These are phyloP conservation scores for Chelmon rostratus DNA, from an alignment of 2,797 vertebrate genomes.

Conservation along the genomic window DNA sequence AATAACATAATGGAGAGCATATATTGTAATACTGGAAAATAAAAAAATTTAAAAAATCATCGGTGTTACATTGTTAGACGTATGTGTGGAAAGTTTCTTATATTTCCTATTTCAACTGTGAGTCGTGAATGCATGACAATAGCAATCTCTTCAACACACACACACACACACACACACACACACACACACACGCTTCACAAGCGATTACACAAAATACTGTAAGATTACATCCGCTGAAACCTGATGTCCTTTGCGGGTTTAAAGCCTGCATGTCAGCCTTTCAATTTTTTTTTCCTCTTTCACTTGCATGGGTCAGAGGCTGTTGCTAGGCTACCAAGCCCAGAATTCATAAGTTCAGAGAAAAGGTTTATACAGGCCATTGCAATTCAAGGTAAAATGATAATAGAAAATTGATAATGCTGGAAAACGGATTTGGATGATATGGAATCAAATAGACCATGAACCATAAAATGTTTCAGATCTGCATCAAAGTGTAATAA, in stretches of 20 bases:
- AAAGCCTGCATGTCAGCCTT: conserved; percentile 78
- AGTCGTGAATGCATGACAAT: conserved; percentile 47
- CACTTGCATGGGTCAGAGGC: conserved; percentile 85
- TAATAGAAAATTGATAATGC: conserved; percentile 69
- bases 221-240: conserved; percentile 81
- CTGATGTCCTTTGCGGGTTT: conserved; percentile 76
- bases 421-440: conserved; percentile 61
- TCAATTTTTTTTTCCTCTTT: conserved; percentile 74
- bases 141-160: conserved; percentile 37
- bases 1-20: not conserved
- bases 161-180: conserved; percentile 32
- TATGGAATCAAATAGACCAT: conserved; percentile 41
- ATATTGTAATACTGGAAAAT: not conserved
- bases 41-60: not conserved
- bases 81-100: conserved; percentile 31
- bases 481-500: conserved; percentile 26
- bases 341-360: conserved; percentile 85
- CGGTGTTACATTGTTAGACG: conserved; percentile 1
- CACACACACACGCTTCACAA: conserved; percentile 57
- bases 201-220: conserved; percentile 76
- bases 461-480: conserved; percentile 44
- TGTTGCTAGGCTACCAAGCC: conserved; percentile 90
- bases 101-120: conserved; percentile 44
- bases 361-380: conserved; percentile 82
- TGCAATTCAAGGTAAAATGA: conserved; percentile 81